Base-by-base conservation (phyloP, 2,888 invertebrate species). In the Argynnis bischoffii region DNA sequence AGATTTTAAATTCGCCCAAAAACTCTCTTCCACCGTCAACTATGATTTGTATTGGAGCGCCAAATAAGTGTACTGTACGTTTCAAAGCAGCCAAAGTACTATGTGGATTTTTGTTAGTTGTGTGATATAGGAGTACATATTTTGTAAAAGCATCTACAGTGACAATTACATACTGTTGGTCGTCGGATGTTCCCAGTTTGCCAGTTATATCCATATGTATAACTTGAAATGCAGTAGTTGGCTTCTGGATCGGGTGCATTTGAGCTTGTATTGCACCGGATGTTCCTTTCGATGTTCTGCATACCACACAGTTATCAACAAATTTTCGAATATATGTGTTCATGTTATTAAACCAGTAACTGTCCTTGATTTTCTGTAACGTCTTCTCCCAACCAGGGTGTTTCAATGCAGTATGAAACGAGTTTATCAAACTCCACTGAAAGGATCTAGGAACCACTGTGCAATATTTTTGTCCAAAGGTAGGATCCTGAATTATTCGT, bases 341-440 rank as follows among this genome's bases (percentile, higher is more conserved):
- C 74, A 75, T 75, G 8, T 70, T 65, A 1, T 65, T 65, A 59
- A 76, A 75, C 72, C 72, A 60, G 15, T 60, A 60, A 15, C 26
- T 46, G 1, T 57, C 57, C 13, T 46, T 46, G 6, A 60, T n/a
- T 60, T 60, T 60, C n/a, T 60, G 60, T 2, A 60, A n/a, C n/a
- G n/a, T n/a, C n/a, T n/a, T n/a, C n/a, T n/a, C 77, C 75, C 75
- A 76, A 0, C 78, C 77, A 0, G 66, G 67, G 57, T 78, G 77
- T 67, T 77, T 67, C 0, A 77, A 67, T 0, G 74, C 63, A 0
- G 54, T 65, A 35, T 77, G 77, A 55, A 64, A 77, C 0, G 74
- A 46, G 18, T 75, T 68, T 48, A 70, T 67, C 0, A 73, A 26
- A 11, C 69, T 70, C 70, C 65, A 70, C 16, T 64, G 66, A 14